Conservation (phyloP, 92 coral and sea anemone species). For the Desmophyllum pertusum region DNA sequence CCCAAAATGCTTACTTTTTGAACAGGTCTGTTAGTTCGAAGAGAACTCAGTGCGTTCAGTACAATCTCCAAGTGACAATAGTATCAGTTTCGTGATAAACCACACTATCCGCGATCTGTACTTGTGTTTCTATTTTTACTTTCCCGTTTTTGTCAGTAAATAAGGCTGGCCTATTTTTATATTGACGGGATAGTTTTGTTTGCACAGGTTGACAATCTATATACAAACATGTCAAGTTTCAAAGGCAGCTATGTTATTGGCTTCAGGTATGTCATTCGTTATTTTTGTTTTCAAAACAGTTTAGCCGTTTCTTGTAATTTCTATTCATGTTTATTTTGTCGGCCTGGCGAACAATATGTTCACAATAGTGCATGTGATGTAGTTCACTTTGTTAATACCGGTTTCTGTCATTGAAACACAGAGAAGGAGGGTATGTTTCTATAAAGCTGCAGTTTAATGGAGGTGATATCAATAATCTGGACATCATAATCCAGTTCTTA, state of each 20-base stretch:
- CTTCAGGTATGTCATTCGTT: constrained; percentile 30
- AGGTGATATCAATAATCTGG: constrained; percentile 27
- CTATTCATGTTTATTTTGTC: not conserved
- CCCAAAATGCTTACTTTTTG: too few species aligned
- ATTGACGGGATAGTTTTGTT: not conserved
- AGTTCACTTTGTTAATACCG: not conserved
- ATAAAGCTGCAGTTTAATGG: constrained; percentile 31
- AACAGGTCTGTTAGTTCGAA: too few species aligned
- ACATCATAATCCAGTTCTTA: constrained; percentile 18
- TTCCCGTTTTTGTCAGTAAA: too few species aligned
- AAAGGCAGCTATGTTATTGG: constrained; percentile 48
- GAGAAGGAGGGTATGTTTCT: constrained; percentile 39
- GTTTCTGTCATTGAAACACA: not conserved
- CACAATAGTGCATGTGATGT: too few species aligned
- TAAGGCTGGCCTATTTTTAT: not conserved
- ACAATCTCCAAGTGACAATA: too few species aligned
- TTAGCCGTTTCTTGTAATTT: not conserved
- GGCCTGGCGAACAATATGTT: not conserved
- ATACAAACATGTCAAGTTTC: constrained; percentile 27
- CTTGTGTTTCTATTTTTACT: too few species aligned
- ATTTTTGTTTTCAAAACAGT: not conserved
- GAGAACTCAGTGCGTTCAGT: too few species aligned
- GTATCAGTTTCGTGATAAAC: too few species aligned
- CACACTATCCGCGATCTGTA: too few species aligned
- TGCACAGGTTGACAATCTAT: constrained; percentile 27